Percentiles rank a stretch among this genome's conserved stretches.
Evolutionary conservation across 2,113 vertebrate genomes (phyloP).

Genomic region (Prietella phreatophila): DNA sequence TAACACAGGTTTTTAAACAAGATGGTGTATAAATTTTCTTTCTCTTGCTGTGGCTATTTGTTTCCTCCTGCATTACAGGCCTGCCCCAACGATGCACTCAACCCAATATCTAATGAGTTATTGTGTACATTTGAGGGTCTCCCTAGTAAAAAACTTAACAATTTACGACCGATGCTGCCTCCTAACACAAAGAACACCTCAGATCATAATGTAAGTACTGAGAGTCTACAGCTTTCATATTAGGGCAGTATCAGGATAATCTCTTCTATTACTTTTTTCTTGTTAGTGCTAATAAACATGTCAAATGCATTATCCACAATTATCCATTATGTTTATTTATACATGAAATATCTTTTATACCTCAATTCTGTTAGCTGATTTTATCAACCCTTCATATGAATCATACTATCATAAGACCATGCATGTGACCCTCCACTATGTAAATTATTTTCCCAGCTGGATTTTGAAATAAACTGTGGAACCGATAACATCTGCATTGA

Average conservation of each 20-base stretch:
- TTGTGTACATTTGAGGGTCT: constrained; percentile 63
- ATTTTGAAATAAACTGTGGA: constrained; percentile 83
- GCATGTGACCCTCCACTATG: background rate
- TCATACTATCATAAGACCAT: background rate
- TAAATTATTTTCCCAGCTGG: constrained; percentile 66
- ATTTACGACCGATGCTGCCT: constrained; percentile 58
- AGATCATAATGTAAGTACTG: constrained; percentile 60
- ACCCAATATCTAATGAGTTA: constrained; percentile 65
- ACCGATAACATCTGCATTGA: constrained; percentile 74
- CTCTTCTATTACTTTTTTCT: background rate
- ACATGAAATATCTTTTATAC: background rate
- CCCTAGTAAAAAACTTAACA: background rate
- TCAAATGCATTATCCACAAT: background rate
- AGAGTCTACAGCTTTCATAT: background rate
- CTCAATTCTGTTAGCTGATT: background rate
- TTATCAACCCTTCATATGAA: background rate
- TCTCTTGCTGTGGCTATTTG: background rate
- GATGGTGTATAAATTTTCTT: background rate
- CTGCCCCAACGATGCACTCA: constrained; percentile 70
- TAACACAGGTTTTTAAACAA: background rate
- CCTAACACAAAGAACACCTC: constrained; percentile 44
- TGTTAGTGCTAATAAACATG: background rate
- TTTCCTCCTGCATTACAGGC: constrained; percentile 50
- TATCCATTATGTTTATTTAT: background rate
- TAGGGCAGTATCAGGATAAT: background rate